A percentile compares a stretch with the other conserved stretches of the same genome.
phyloP scores from a whole-genome alignment of 2,113 vertebrate genomes.

The Natator depressus region DNA sequence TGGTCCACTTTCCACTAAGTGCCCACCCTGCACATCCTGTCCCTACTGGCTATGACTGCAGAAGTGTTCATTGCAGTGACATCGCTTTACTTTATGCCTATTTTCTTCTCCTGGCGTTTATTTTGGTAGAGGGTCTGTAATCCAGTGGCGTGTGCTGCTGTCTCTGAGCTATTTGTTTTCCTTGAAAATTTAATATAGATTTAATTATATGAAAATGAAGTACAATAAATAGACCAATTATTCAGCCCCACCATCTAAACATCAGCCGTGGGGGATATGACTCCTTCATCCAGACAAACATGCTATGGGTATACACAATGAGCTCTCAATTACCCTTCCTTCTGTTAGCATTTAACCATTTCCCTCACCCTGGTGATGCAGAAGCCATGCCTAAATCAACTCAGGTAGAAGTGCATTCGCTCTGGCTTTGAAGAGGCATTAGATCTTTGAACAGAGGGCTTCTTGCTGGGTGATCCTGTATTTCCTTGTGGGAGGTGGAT shows the following conservation, averaged over 20 bases:
- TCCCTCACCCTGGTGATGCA: not conserved
- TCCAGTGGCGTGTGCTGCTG: constrained; percentile 1
- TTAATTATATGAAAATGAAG: constrained; percentile 9
- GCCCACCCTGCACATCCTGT: not conserved
- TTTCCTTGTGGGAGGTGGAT: constrained; percentile 70
- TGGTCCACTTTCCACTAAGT: not conserved
- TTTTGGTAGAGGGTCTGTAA: not conserved
- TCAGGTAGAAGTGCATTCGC: constrained; percentile 42
- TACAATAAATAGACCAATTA: not conserved
- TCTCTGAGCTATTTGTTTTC: constrained; percentile 10
- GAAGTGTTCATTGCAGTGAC: not conserved
- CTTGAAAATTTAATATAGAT: not conserved
- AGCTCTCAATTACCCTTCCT: fast-evolving
- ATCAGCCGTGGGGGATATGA: not conserved
- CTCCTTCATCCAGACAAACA: not conserved
- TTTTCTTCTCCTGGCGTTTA: not conserved
- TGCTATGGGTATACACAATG: not conserved
- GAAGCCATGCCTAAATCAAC: constrained; percentile 1
- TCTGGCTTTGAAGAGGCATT: constrained; percentile 50
- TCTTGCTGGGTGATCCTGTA: constrained; percentile 40
- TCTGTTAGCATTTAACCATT: not conserved
- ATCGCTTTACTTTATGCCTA: not conserved
- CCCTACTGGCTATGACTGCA: not conserved
- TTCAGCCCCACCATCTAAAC: not conserved
- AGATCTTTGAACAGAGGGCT: constrained; percentile 25